Percentiles rank a stretch among this genome's conserved stretches.
phyloP scores from a whole-genome alignment of 2,888 invertebrate genomes.

The Macrophya alboannulata region DNA sequence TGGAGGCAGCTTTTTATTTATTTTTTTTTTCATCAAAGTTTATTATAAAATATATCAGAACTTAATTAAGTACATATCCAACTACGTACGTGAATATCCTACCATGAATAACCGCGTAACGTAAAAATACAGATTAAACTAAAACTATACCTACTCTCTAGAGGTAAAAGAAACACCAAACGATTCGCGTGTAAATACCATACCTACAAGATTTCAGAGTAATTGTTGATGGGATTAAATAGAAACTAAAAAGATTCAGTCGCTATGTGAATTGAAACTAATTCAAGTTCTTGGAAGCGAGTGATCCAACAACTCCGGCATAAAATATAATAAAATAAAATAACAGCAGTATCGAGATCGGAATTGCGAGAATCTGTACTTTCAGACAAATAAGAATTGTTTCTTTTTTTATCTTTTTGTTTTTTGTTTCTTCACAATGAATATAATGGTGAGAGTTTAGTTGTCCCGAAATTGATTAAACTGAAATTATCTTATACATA shows the following conservation, averaged over 20 bases:
- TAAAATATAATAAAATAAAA: background rate
- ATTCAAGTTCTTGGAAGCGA: background rate
- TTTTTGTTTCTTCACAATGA: background rate
- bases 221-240: background rate
- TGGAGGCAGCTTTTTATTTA: background rate
- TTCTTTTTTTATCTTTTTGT: no score
- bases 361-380: background rate
- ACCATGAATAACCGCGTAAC: conserved; percentile 14
- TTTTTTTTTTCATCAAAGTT: conserved; percentile 69
- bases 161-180: background rate
- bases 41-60: conserved; percentile 79
- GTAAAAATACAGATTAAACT: conserved; percentile 41
- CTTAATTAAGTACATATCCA: conserved; percentile 78
- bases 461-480: background rate
- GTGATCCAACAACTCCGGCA: background rate
- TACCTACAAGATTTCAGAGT: background rate
- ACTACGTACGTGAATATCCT: conserved; percentile 71
- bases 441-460: background rate
- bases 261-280: background rate
- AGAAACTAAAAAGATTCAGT: conserved; percentile 9
- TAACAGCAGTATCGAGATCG: background rate
- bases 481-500: background rate
- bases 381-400: background rate
- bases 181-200: background rate
- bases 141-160: conserved; percentile 23